Base-by-base conservation (phyloP, 2,797 vertebrate genomes). In the Psittacula derbiana region DNA sequence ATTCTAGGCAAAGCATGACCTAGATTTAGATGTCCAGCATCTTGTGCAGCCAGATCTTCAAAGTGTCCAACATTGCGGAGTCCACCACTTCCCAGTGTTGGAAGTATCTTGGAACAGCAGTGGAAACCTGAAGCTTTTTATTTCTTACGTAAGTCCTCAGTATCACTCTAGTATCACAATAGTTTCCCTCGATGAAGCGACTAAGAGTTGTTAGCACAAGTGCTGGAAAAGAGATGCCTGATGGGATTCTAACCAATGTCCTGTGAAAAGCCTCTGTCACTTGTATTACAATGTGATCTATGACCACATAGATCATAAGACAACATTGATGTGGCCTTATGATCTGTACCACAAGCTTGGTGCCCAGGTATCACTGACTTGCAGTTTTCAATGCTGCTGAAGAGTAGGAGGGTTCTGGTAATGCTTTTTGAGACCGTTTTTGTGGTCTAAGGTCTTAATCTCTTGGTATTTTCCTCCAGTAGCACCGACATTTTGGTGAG, bases 291-390 rank as follows among this genome's bases (percentile, higher is more conserved):
- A 7, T 40, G 67, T 31, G 50, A 40, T 74, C 49, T 50, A 12
- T 13, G 12, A 58, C 53, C 53, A 23, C n/a, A 55, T 23, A n/a
- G 53, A 23, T 55, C 53, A 15, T 55, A 33, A 55, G 53, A 21
- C 53, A 55, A 15, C 31, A 55, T 15, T 33, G n/a, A 57, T 57
- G 55, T 33, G 27, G 24, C 67, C 24, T 27, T 66, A 25, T 2
- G 8, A 47, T 43, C 31, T 43, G 28, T 66, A 44, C 43, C 0
- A 0, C 36, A 11, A 50, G 13, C 25, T 36, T 57, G 18, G 52
- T 50, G 90, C 21, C 18, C 36, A 66, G 12, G 41, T 72, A 31
- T 66, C 53, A 19, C 11, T 25, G 12, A 36, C 46, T 65, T 75
- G 31, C 14, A 30, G 33, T 50, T 58, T 84, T 31, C 16, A 24